Evolutionary conservation across 2,113 vertebrate genomes (phyloP).

Genomic region (Zingel zingel): DNA sequence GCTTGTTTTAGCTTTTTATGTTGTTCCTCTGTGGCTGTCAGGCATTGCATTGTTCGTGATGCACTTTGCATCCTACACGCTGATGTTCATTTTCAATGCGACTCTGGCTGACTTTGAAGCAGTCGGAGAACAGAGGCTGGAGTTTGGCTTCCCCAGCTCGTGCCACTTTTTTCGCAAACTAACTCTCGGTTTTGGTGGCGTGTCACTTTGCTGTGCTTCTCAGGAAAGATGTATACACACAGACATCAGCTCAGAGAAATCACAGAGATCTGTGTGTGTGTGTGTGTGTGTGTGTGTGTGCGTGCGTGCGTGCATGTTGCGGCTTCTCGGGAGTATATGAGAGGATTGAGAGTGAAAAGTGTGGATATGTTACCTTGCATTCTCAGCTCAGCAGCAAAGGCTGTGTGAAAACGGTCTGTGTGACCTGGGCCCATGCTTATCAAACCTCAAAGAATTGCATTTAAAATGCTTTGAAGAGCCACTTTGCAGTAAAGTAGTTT

Average conservation of each 20-base stretch:
- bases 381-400: slow-evolving; percentile 24
- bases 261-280: slow-evolving; percentile 26
- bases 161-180: slow-evolving; percentile 29
- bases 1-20: slow-evolving; percentile 46
- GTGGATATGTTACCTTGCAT: slow-evolving; percentile 36
- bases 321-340: slow-evolving; percentile 34
- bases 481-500: not conserved
- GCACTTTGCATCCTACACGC: slow-evolving; percentile 8
- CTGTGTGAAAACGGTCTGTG: not conserved
- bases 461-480: not conserved
- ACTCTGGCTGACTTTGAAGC: slow-evolving; percentile 50
- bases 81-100: slow-evolving; percentile 35
- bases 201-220: slow-evolving; percentile 28
- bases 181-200: not conserved
- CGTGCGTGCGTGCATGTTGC: slow-evolving; percentile 12
- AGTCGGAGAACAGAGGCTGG: slow-evolving; percentile 43
- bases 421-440: no score
- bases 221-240: slow-evolving; percentile 34
- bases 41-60: slow-evolving; percentile 40
- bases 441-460: not conserved
- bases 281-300: slow-evolving; percentile 6
- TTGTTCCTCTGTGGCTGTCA: slow-evolving; percentile 50
- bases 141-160: slow-evolving; percentile 26
- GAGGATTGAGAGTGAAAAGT: slow-evolving; percentile 46
- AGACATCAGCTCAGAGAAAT: slow-evolving; percentile 14